These are phyloP conservation scores for Eptesicus fuscus DNA, from an alignment of 2,113 vertebrate genomes.

Conservation along the genomic window DNA sequence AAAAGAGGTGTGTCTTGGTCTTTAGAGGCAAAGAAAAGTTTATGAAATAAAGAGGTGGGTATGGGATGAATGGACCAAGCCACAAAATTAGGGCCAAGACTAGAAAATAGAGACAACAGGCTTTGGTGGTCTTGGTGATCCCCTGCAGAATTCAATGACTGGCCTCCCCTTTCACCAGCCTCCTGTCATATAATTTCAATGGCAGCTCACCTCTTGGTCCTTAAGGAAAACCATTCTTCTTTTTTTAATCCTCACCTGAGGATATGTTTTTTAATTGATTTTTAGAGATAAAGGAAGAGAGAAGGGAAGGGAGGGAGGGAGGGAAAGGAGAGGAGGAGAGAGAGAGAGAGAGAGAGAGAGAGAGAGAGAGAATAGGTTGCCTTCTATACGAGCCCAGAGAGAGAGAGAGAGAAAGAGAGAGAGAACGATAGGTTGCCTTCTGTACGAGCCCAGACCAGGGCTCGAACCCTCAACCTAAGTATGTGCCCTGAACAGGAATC, in stretches of 20 bases:
- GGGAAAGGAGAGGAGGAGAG: too few species aligned
- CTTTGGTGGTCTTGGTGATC: neutral
- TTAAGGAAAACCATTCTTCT: neutral
- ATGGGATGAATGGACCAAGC: neutral
- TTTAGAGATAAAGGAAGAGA: neutral
- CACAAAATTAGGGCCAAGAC: neutral
- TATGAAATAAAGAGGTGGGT: neutral
- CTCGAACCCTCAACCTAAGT: neutral
- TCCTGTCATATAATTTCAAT: neutral
- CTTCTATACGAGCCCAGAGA: neutral
- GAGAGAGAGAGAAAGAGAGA: too few species aligned
- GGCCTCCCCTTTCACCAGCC: neutral
- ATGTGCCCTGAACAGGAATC: neutral
- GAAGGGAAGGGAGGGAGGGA: rapidly evolving
- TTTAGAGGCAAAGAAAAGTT: neutral
- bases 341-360: too few species aligned
- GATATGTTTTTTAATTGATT: neutral
- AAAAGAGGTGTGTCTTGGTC: neutral
- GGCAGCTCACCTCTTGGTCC: neutral
- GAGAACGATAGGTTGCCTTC: neutral
- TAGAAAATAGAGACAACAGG: neutral
- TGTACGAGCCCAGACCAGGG: neutral
- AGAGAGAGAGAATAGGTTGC: too few species aligned
- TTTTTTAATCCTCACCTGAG: neutral
- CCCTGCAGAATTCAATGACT: neutral